Evolutionary conservation across 2,888 invertebrate genomes (phyloP).

Genomic region (Caenorhabditis sp.): DNA sequence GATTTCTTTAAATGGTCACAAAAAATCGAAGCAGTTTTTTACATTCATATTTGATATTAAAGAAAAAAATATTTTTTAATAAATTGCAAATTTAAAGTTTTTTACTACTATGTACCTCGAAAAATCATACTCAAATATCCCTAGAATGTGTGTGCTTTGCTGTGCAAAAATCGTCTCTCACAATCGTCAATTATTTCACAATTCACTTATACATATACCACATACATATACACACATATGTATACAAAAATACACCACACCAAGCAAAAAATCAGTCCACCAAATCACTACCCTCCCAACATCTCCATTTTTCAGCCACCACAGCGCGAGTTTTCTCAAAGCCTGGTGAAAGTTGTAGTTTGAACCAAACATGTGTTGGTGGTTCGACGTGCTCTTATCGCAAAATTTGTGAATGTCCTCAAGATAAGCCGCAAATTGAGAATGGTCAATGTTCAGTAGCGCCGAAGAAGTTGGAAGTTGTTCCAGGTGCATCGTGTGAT

Average conservation of each 20-base stretch:
- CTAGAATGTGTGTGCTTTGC: neutral
- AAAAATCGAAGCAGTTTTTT: too few species aligned
- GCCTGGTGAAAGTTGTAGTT: conserved; percentile 59
- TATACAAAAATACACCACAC: too few species aligned
- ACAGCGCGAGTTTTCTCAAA: conserved; percentile 49
- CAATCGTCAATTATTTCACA: neutral
- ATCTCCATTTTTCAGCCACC: conserved; percentile 28
- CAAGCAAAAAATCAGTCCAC: neutral
- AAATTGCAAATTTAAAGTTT: too few species aligned
- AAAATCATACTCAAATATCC: too few species aligned
- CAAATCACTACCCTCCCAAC: neutral
- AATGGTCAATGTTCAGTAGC: conserved; percentile 55
- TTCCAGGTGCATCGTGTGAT: conserved; percentile 53
- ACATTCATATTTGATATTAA: too few species aligned
- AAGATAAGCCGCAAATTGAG: conserved; percentile 55
- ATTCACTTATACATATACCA: neutral
- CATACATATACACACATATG: neutral
- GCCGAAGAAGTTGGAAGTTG: conserved; percentile 32
- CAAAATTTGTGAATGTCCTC: conserved; percentile 61
- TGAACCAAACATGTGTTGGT: conserved; percentile 56
- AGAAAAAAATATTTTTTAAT: too few species aligned
- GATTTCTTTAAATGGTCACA: too few species aligned
- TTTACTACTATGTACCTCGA: too few species aligned
- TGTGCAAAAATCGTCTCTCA: neutral
- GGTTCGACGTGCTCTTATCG: conserved; percentile 54